Base-by-base conservation (phyloP, 2,113 vertebrate species). In the Mesembrinibis cayennensis region DNA sequence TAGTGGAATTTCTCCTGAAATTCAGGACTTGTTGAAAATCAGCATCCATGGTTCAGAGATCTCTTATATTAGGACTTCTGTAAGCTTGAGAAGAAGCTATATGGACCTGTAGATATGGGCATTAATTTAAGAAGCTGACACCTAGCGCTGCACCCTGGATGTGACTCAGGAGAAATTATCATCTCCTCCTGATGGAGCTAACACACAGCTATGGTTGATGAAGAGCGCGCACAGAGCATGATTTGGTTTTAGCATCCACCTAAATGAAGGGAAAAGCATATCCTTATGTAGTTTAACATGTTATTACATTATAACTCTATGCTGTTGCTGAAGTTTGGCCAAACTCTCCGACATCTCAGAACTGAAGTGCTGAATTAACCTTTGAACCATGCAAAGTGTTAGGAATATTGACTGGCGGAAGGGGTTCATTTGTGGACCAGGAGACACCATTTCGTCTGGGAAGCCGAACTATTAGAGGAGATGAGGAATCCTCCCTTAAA, bases 191-290 rank as follows among this genome's bases (percentile, higher is more conserved):
- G 66, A 50, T 79, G 88, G 73, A 76, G 70, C 18, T 42, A 32
- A 82, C 0, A 1, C 72, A 36, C 15, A 58, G 47, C 47, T 88
- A 1, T 34, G 32, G 49, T 9, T 69, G 53, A 65, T 44, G 55
- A 65, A 40, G 74, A 15, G 56, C 4, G 10, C 21, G 15, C 53
- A 26, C 0, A 0, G 16, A 29, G 36, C 7, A 14, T 17, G 7
- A n/a, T 36, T 59, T 3, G 7, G 25, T 47, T 95, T 95, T 49
- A 76, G 44, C 49, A 55, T 49, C 42, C 69, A 79, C 40, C 36
- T 56, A 49, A 71, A 49, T 27, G 12, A 78, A 67, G 49, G 22
- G 29, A 74, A 72, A 82, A 88, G 10, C 25, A 44, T 32, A 49
- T 52, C 47, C 23, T 63, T 53, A 23, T 1, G 7, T 13, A 50